Base-by-base conservation (phyloP, 2,797 vertebrate species). In the Anguilla obscura region DNA sequence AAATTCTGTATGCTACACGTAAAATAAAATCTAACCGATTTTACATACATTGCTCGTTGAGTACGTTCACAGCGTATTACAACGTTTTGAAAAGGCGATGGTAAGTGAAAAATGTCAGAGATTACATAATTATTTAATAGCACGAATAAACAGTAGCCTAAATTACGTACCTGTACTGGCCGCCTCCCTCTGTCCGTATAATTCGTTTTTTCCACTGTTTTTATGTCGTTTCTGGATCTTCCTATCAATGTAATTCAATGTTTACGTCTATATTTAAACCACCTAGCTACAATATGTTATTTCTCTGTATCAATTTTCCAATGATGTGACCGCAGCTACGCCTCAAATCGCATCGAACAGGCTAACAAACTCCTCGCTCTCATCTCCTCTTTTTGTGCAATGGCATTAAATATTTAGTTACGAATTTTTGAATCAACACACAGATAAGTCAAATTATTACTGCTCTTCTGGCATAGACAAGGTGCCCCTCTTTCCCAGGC, bases 131-230 rank as follows among this genome's bases (percentile, higher is more conserved):
- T 50, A 82, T 82, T 82, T 82, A 82, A 50, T 82, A 50, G 24
- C 7, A 27, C 79, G 21, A 50, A 79, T 79, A 82, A 82, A 82
- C 79, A 82, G 79, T 30, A 76, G 63, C n/a, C 63, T 27, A 50
- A 82, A 82, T 82, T 82, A 82, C 79, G 79, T 82, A 82, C 79
- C 79, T 82, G 79, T 82, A 82, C 45, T 82, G 40, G 33, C 24
- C 45, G 45, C 79, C 79, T 82, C 79, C 79, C 40, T 82, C 40
- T 82, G 9, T 80, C 21, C 74, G 45, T 82, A n/a, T n/a, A 82
- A 82, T 48, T 45, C 79, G 45, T 48, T 36, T 82, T 82, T 82
- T n/a, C 74, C 30, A 4, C 1, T 48, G 45, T 50, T 82, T 21
- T 48, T 1, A 9, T 24, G 2, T 33, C 45, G 45, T 48, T 82